A percentile compares a stretch with the other conserved stretches of the same genome.
Evolutionary conservation across 2,113 vertebrate species (phyloP).

Genomic region (Theristicus caerulescens): DNA sequence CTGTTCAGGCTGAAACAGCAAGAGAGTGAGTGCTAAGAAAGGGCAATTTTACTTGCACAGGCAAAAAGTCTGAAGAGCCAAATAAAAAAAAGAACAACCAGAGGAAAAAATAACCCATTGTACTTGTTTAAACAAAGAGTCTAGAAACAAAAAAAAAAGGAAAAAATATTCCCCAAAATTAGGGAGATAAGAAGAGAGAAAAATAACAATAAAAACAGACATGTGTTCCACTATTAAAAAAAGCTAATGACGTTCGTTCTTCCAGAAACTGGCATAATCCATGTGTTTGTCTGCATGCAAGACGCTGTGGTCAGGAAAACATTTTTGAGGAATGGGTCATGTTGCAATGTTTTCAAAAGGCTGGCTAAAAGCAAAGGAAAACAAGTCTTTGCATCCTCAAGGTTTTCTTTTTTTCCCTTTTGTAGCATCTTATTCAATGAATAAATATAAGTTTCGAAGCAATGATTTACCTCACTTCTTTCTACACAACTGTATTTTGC

Average conservation of each 20-base stretch:
- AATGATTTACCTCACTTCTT: background rate
- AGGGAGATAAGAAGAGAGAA: background rate
- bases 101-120: background rate
- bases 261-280: constrained; percentile 69
- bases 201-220: background rate
- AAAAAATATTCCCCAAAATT: background rate
- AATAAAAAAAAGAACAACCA: background rate
- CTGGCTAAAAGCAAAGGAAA: constrained; percentile 61
- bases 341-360: constrained; percentile 54
- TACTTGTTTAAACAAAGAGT: background rate
- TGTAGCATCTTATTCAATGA: background rate
- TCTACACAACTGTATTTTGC: background rate
- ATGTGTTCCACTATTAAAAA: background rate
- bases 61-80: background rate
- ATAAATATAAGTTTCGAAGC: background rate
- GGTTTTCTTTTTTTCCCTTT: background rate
- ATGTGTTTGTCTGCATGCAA: constrained; percentile 64
- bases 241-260: constrained; percentile 17
- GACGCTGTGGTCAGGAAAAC: constrained; percentile 69
- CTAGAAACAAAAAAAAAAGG: background rate
- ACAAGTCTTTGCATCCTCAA: constrained; percentile 8
- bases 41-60: background rate
- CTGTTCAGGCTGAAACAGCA: background rate
- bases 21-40: background rate
- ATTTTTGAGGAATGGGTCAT: constrained; percentile 70